phyloP scores from a whole-genome alignment of 2,113 vertebrate species.

The Perca schrenkii region DNA sequence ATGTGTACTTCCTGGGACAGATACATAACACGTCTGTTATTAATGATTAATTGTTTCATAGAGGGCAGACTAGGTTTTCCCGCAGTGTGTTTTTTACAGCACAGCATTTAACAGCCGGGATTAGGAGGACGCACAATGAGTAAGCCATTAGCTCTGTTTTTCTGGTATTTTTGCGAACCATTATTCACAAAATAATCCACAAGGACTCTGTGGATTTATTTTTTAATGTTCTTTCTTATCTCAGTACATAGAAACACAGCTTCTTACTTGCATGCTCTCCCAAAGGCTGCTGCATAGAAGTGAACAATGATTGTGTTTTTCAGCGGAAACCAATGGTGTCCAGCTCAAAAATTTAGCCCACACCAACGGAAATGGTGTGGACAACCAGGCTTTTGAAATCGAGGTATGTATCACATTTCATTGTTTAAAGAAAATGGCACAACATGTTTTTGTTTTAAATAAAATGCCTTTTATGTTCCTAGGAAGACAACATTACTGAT shows the following conservation, averaged over 20 bases:
- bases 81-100: conserved; percentile 42
- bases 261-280: conserved; percentile 13
- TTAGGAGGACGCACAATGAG: conserved; percentile 78
- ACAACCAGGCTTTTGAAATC: conserved; percentile 77
- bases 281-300: background rate
- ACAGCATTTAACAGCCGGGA: conserved; percentile 56
- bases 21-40: conserved; percentile 72
- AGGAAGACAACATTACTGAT: conserved; percentile 62
- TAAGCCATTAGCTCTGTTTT: conserved; percentile 76
- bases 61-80: conserved; percentile 65
- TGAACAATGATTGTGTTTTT: conserved; percentile 61
- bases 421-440: background rate
- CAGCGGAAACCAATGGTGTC: conserved; percentile 62
- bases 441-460: background rate
- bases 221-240: conserved; percentile 51
- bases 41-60: conserved; percentile 74
- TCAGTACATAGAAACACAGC: conserved; percentile 10
- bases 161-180: conserved; percentile 23
- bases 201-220: conserved; percentile 15
- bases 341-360: conserved; percentile 27
- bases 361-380: conserved; percentile 54
- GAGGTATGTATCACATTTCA: conserved; percentile 63
- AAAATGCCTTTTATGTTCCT: conserved; percentile 24
- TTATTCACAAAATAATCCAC: conserved; percentile 27
- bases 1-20: conserved; percentile 19